Base-by-base conservation (phyloP, 2,888 invertebrate genomes). In the Agrochola lychnidis region DNA sequence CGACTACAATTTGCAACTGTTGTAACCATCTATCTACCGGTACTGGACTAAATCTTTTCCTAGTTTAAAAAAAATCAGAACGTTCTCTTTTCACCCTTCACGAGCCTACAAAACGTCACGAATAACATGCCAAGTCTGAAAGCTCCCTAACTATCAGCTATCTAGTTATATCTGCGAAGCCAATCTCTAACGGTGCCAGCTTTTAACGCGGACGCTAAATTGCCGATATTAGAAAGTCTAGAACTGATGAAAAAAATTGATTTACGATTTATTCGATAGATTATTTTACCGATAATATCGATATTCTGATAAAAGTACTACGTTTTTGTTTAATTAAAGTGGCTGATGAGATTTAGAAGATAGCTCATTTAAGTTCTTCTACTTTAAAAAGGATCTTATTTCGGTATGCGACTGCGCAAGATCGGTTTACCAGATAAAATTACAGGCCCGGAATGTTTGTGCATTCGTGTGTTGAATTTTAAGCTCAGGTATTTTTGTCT, bases 141-240 rank as follows among this genome's bases (percentile, higher is more conserved):
- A 74, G 71, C 79, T 70, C 48, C 66, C 40, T 78, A 56, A 74
- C 57, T 16, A 42, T 9, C 19, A 53, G 73, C 40, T 82, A 85
- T 68, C 71, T 78, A 67, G 79, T 56, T 57, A 64, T 61, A 85
- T 86, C 86, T 10, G 64, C 71, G 69, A 66, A 30, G 45, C 83
- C 79, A 81, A 88, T 88, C 77, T 70, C 78, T 88, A 87, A 87
- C 87, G 87, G 89, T 82, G 72, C 42, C 19, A 83, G 83, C 76
- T 82, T 75, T 87, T 83, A 88, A 76, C 75, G 81, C 70, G 59
- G 73, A 77, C 56, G 64, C 76, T 82, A 76, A 87, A 87, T 79
- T 70, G 70, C 40, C 57, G 77, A 70, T 70, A 79, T 87, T 85
- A 83, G 89, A 88, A 87, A 87, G 89, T 79, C 79, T 79, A 70